Base-by-base conservation (phyloP, 2,113 vertebrate species). In the Tenebrosternarchus preto region DNA sequence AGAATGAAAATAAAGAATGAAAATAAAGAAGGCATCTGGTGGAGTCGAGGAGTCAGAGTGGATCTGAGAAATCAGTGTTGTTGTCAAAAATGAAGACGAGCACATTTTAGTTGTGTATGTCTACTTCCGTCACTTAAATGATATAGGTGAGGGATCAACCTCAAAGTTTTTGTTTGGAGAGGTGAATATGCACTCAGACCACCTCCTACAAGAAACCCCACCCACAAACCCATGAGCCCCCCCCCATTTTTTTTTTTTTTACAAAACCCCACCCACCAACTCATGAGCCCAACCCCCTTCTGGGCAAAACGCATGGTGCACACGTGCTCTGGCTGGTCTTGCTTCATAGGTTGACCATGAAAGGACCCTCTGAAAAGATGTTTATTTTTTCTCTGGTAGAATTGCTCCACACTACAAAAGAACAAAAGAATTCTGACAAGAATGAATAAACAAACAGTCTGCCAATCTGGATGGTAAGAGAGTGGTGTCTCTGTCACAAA, bases 371-470 rank as follows among this genome's bases (percentile, higher is more conserved):
- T 82, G 82, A 86, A 85, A 88, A 50, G 83, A 55, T 71, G 80
- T 50, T 83, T 85, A 80, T 85, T 87, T 86, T 84, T 67, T 82
- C 85, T 81, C 73, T 69, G 39, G 39, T 80, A 68, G 72, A 87
- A 85, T 81, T 55, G 55, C 79, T 68, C 33, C 73, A 29, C 55
- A 57, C 75, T 78, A 84, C 71, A 87, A 80, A 86, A 78, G 67
- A 64, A 59, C 76, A 68, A 76, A 79, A 15, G 25, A 63, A 60
- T 66, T 83, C 72, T 80, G 78, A 85, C 82, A 74, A 64, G 69
- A 68, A 84, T 86, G 76, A 76, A 70, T 87, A 91, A 87, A 88
- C 84, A 91, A 87, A 88, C 84, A 88, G 71, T 55, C 78, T 82
- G 82, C 80, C 85, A 82, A 83, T 70, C 87, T 87, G 85, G 87